Conservation (phyloP, 2,797 vertebrate genomes). For the Austrolebias charrua region DNA sequence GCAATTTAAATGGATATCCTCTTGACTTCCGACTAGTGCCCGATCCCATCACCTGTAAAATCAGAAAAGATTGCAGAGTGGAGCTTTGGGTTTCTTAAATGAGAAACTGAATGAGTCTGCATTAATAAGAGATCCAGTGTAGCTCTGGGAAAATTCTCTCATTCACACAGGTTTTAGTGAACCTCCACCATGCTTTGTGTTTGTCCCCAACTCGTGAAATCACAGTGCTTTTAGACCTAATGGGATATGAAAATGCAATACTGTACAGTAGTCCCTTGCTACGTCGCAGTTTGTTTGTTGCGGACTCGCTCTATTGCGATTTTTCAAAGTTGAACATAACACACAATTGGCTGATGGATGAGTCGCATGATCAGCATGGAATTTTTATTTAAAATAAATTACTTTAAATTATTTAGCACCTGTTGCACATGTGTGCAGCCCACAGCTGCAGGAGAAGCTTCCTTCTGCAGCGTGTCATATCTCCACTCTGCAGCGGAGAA, state of each 20-base stretch:
- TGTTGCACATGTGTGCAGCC: too few relatives aligned
- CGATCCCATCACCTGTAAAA: conserved; percentile 38
- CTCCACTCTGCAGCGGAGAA: too few relatives aligned
- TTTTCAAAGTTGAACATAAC: too few relatives aligned
- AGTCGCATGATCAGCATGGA: too few relatives aligned
- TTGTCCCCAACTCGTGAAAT: conserved; percentile 33
- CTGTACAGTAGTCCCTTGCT: too few relatives aligned
- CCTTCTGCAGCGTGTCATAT: too few relatives aligned
- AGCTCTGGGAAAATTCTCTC: conserved; percentile 4
- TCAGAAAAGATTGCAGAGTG: conserved; percentile 21
- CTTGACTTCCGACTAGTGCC: conserved; percentile 36
- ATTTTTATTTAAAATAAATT: too few relatives aligned
- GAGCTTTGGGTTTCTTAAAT: conserved; percentile 32
- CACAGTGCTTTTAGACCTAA: conserved; percentile 43
- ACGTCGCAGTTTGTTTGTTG: too few relatives aligned
- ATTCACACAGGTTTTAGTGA: conserved; percentile 12
- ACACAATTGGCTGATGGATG: too few relatives aligned
- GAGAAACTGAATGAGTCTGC: conserved; percentile 31
- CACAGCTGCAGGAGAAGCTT: too few relatives aligned
- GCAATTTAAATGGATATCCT: conserved; percentile 54
- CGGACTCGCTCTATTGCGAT: too few relatives aligned
- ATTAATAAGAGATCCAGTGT: conserved; percentile 3
- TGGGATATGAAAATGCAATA: conserved; percentile 32
- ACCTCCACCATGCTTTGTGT: conserved; percentile 16
- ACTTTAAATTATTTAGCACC: too few relatives aligned